Percentiles rank a stretch among this genome's conserved stretches.
These are phyloP conservation scores for Deroplatys truncata DNA, from an alignment of 2,888 invertebrate species.

Conservation along the genomic window DNA sequence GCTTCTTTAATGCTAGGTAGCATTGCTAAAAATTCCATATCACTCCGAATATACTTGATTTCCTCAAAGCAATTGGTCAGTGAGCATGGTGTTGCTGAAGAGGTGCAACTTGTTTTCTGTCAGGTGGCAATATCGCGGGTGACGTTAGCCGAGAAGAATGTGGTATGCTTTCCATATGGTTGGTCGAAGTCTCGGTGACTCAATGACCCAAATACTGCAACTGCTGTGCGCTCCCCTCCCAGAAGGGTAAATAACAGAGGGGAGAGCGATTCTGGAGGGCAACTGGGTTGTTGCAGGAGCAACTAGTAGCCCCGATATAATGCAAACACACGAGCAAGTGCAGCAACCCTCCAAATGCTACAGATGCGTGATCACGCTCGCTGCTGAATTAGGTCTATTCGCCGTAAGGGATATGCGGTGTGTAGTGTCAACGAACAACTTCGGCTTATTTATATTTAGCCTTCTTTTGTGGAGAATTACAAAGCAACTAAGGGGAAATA, in stretches of 20 bases:
- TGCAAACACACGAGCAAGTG: neutral
- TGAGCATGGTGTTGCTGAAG: too few species aligned
- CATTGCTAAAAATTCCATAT: too few species aligned
- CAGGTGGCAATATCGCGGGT: neutral
- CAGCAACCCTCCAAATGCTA: neutral
- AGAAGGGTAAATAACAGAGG: neutral
- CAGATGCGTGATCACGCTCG: too few species aligned
- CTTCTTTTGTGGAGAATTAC: too few species aligned
- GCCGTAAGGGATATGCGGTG: too few species aligned
- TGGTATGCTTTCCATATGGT: neutral
- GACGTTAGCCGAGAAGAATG: neutral
- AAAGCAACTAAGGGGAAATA: too few species aligned
- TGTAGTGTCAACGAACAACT: too few species aligned
- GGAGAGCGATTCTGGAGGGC: neutral
- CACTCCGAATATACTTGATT: too few species aligned
- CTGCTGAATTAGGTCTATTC: too few species aligned
- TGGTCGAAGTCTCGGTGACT: neutral
- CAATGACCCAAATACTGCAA: neutral
- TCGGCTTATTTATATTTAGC: too few species aligned
- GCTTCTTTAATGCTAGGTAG: too few species aligned
- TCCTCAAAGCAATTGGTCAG: too few species aligned
- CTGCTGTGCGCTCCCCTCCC: neutral
- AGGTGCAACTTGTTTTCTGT: neutral
- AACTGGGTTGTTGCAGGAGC: neutral
- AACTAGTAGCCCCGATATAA: neutral